These are phyloP conservation scores for Ochropleura leucogaster DNA, from an alignment of 2,888 invertebrate genomes.

Conservation along the genomic window DNA sequence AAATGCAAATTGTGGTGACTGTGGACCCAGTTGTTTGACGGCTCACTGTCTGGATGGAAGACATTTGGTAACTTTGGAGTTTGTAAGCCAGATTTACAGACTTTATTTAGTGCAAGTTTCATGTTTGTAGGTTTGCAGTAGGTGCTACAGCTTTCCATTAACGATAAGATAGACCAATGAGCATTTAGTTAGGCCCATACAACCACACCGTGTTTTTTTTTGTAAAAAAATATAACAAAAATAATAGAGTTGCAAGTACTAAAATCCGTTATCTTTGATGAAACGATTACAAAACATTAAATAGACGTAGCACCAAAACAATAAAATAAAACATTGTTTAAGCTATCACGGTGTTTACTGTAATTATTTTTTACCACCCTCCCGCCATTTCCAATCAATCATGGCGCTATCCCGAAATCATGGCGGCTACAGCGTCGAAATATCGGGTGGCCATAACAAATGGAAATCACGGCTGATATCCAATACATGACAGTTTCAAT, in stretches of 20 bases:
- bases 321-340: slow-evolving; percentile 24
- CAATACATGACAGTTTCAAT: no score
- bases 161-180: neutral
- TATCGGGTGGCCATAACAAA: no score
- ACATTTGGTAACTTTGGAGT: neutral
- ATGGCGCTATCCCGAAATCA: no score
- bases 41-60: neutral
- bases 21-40: neutral
- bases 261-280: slow-evolving; percentile 28
- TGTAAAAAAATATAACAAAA: slow-evolving; percentile 3
- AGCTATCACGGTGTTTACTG: no score
- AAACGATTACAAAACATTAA: slow-evolving; percentile 32
- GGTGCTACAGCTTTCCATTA: neutral
- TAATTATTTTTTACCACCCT: no score
- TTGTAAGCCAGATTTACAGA: neutral
- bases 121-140: neutral
- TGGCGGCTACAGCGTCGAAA: no score
- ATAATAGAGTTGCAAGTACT: slow-evolving; percentile 6
- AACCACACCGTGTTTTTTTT: neutral
- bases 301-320: slow-evolving; percentile 37
- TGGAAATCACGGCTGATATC: no score
- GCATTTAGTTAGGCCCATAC: neutral
- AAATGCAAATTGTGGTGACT: slow-evolving; percentile 4
- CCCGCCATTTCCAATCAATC: no score
- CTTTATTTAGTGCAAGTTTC: neutral